Percentiles rank a stretch among this genome's conserved stretches.
These are phyloP conservation scores for Psammodynastes pulverulentus DNA, from an alignment of 2,113 vertebrate species.

Conservation along the genomic window DNA sequence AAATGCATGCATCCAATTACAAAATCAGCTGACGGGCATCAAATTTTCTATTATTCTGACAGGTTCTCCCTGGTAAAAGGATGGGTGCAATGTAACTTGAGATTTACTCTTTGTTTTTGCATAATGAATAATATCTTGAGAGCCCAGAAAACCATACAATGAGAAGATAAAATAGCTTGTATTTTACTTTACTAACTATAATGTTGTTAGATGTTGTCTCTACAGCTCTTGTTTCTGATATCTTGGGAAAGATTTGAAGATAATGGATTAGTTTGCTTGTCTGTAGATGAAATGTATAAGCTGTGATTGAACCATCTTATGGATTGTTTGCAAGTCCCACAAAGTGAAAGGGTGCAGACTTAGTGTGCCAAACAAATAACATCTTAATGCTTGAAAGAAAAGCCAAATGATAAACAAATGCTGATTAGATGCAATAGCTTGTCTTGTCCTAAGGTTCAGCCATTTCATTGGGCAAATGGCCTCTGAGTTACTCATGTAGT, in stretches of 20 bases:
- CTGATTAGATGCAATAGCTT: neutral
- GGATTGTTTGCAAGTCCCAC: neutral
- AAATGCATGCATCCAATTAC: neutral
- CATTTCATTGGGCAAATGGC: neutral
- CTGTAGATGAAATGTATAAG: neutral
- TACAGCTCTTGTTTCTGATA: neutral
- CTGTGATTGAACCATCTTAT: neutral
- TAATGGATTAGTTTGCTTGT: neutral
- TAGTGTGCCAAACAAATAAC: neutral
- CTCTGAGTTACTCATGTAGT: constrained; percentile 10
- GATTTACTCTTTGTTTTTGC: neutral
- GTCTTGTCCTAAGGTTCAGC: neutral
- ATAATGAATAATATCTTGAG: neutral
- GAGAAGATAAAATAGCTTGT: neutral
- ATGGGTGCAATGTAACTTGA: neutral
- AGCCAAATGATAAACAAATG: neutral
- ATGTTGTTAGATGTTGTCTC: neutral
- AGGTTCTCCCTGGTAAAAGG: neutral
- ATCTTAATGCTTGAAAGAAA: constrained; percentile 20
- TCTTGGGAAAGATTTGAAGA: neutral
- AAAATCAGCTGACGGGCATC: neutral
- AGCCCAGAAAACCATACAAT: neutral
- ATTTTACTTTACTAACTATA: neutral
- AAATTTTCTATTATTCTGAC: neutral
- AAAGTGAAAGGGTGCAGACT: neutral